Percentiles rank a stretch among this genome's conserved stretches.
Conservation (phyloP, 1,140 invertebrate species). For the Drosophila ambigua region DNA sequence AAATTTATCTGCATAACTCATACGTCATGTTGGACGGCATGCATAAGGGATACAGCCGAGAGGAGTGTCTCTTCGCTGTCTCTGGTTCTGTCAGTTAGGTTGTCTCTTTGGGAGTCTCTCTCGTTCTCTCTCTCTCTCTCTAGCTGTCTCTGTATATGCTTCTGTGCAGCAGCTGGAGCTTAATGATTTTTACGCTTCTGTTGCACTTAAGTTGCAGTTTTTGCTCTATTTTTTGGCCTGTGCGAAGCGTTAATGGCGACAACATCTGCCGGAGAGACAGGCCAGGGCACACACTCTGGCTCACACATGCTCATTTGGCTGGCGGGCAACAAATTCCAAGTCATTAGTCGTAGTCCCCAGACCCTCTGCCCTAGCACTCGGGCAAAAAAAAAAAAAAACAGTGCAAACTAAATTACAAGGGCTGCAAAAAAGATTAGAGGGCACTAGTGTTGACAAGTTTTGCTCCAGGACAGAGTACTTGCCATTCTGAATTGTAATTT, state of each 20-base stretch:
- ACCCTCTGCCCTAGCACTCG: slow-evolving; percentile 9
- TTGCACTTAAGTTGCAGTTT: slow-evolving; percentile 71
- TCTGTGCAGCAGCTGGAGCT: slow-evolving; percentile 58
- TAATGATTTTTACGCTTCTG: slow-evolving; percentile 74
- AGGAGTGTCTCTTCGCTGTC: background rate
- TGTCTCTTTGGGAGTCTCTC: slow-evolving; percentile 26
- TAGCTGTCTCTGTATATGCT: background rate
- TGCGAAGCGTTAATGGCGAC: slow-evolving; percentile 68
- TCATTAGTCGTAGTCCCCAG: slow-evolving; percentile 72
- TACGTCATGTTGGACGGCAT: slow-evolving; percentile 60
- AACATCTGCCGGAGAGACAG: slow-evolving; percentile 48
- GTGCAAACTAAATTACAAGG: slow-evolving; percentile 59
- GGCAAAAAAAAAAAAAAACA: slow-evolving; percentile 45
- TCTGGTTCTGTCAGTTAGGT: slow-evolving; percentile 13
- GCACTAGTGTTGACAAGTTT: slow-evolving; percentile 32
- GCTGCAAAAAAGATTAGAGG: slow-evolving; percentile 44
- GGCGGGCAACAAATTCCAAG: slow-evolving; percentile 72
- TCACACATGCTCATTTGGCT: slow-evolving; percentile 68
- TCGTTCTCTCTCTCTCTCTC: slow-evolving; percentile 3
- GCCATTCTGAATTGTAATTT: background rate
- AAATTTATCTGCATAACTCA: slow-evolving; percentile 73
- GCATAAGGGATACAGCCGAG: slow-evolving; percentile 31
- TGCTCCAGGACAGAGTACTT: background rate
- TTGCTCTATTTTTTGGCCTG: slow-evolving; percentile 37
- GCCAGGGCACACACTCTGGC: background rate